Evolutionary conservation across 2,113 vertebrate species (phyloP).

Genomic region (Hystrix cristata): DNA sequence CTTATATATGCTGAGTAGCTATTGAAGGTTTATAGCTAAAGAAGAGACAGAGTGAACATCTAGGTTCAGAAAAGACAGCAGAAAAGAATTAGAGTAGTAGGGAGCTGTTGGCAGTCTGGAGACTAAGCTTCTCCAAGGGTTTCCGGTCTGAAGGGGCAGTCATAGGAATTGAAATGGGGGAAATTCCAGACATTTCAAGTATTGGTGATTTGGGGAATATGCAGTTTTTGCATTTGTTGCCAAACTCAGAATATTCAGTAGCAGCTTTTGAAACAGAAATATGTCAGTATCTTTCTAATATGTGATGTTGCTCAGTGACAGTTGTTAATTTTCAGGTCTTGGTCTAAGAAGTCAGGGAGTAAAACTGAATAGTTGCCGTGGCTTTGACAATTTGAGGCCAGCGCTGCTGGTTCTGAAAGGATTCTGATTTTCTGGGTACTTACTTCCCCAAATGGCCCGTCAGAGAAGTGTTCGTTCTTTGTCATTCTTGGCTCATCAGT

Average conservation of each 20-base stretch:
- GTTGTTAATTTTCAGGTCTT: neutral
- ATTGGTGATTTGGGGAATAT: neutral
- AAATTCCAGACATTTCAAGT: neutral
- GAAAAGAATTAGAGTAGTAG: neutral
- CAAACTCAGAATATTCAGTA: neutral
- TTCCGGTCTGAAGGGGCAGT: neutral
- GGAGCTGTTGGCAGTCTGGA: neutral
- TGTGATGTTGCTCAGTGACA: neutral
- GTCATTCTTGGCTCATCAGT: neutral
- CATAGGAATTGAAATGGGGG: neutral
- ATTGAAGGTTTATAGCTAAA: neutral
- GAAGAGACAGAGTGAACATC: neutral
- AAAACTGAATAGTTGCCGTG: neutral
- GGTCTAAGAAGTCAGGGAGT: neutral
- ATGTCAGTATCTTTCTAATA: neutral
- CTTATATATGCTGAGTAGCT: neutral
- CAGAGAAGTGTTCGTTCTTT: neutral
- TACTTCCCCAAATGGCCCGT: neutral
- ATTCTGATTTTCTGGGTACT: neutral
- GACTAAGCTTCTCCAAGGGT: neutral
- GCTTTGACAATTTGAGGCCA: neutral
- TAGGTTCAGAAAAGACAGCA: neutral
- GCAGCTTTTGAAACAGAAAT: constrained; percentile 9
- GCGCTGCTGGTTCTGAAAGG: neutral
- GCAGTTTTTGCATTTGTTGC: constrained; percentile 3